Percentiles rank a stretch among this genome's conserved stretches.
phyloP scores from a whole-genome alignment of 2,888 invertebrate species.

The Ceriagrion tenellum region DNA sequence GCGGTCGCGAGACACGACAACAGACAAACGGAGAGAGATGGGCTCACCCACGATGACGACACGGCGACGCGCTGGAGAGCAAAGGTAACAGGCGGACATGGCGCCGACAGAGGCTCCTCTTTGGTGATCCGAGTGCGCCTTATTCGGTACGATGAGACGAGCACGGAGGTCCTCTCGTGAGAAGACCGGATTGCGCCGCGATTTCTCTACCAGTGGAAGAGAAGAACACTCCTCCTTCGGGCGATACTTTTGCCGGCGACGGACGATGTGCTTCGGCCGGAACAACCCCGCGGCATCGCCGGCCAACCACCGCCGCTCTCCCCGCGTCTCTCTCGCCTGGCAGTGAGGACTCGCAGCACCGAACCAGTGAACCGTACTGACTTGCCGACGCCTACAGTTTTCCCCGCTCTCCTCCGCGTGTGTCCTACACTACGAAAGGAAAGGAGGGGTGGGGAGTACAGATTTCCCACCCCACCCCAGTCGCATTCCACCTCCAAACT shows the following conservation, averaged over 20 bases:
- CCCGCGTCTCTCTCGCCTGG: neutral
- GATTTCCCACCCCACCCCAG: neutral
- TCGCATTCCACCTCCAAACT: neutral
- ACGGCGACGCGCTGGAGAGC: slow-evolving; percentile 18
- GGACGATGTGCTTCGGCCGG: no score
- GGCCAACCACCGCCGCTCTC: neutral
- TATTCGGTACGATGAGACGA: no score
- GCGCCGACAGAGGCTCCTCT: neutral
- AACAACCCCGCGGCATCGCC: no score
- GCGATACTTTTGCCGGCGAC: no score
- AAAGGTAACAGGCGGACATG: slow-evolving; percentile 47
- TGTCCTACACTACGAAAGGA: no score
- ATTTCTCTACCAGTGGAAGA: no score
- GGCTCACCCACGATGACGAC: slow-evolving; percentile 55
- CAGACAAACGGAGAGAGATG: neutral
- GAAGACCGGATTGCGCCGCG: no score
- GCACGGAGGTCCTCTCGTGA: no score
- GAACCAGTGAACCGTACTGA: slow-evolving; percentile 37
- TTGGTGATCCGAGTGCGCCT: no score
- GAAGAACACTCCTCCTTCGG: no score
- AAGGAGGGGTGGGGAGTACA: neutral
- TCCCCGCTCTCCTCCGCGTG: neutral
- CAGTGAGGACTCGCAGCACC: neutral
- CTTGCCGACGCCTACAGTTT: neutral
- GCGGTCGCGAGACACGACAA: neutral